Percentiles rank a stretch among this genome's conserved stretches.
phyloP scores from a whole-genome alignment of 2,888 invertebrate genomes.

The Hypomecis atomaria region DNA sequence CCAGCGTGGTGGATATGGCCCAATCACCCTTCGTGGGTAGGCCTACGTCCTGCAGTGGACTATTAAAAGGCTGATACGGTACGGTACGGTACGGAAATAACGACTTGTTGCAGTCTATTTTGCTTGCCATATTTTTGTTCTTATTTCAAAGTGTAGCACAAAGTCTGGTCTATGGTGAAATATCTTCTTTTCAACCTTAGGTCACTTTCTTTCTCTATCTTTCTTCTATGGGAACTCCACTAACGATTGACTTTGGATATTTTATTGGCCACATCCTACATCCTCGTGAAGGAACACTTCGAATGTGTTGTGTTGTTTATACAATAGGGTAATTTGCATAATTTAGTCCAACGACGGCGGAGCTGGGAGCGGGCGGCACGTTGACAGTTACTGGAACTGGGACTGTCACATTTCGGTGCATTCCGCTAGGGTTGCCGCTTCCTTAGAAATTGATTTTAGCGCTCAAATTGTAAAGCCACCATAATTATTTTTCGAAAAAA shows the following conservation, averaged over 20 bases:
- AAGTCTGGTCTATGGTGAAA: too few relatives aligned
- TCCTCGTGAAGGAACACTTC: constrained; percentile 15
- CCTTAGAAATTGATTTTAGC: neutral
- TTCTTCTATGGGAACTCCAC: neutral
- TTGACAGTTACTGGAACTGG: constrained; percentile 42
- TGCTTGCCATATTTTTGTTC: too few relatives aligned
- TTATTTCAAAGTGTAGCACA: too few relatives aligned
- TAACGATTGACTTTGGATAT: constrained; percentile 16
- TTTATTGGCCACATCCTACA: constrained; percentile 14
- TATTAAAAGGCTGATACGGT: too few relatives aligned
- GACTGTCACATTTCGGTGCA: constrained; percentile 46
- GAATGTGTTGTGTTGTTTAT: constrained; percentile 29
- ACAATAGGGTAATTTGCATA: constrained; percentile 41
- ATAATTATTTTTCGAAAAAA: too few relatives aligned
- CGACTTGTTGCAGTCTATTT: too few relatives aligned
- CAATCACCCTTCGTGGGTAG: too few relatives aligned
- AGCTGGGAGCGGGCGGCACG: constrained; percentile 27
- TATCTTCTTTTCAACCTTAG: neutral
- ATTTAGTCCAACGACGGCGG: constrained; percentile 36
- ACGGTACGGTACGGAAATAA: too few relatives aligned
- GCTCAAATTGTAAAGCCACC: neutral
- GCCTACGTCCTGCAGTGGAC: too few relatives aligned
- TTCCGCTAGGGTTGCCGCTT: constrained; percentile 34
- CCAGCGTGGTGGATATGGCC: too few relatives aligned
- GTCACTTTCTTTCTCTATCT: neutral